phyloP scores from a whole-genome alignment of 2,797 vertebrate genomes.

The Sebastes ruberrimus region DNA sequence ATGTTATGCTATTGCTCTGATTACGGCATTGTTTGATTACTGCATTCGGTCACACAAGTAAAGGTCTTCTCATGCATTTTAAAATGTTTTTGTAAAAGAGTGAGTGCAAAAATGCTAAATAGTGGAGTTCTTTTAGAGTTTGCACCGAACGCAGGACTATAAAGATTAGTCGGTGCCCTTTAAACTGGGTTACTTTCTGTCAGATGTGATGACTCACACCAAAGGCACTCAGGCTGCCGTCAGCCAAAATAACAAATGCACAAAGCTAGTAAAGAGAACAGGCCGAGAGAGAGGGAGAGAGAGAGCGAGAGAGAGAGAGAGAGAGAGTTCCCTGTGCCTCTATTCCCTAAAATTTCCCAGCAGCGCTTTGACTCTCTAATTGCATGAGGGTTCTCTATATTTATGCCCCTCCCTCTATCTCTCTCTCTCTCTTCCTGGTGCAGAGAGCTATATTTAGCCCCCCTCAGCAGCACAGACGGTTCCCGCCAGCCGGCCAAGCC shows the following conservation, averaged over 20 bases:
- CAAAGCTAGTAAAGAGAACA: constrained; percentile 32
- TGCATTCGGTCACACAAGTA: background rate
- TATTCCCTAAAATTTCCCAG: constrained; percentile 59
- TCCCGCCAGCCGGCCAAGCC: constrained; percentile 70
- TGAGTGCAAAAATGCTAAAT: background rate
- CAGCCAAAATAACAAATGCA: constrained; percentile 46
- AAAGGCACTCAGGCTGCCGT: constrained; percentile 37
- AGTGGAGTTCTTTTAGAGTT: background rate
- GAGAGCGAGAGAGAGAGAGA: too few relatives aligned
- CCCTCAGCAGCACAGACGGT: constrained; percentile 71
- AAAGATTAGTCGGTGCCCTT: constrained; percentile 38
- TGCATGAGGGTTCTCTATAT: constrained; percentile 71
- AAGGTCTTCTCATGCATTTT: background rate
- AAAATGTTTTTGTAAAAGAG: background rate
- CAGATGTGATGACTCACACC: constrained; percentile 53
- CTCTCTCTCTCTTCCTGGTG: constrained; percentile 70
- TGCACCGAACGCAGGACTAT: background rate
- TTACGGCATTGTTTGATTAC: background rate
- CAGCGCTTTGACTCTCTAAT: constrained; percentile 74
- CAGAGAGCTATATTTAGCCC: constrained; percentile 82
- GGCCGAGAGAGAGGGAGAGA: constrained; percentile 20
- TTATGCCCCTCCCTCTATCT: constrained; percentile 58
- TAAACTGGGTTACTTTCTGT: constrained; percentile 31
- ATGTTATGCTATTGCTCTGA: background rate
- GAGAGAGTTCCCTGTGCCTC: constrained; percentile 42